phyloP scores from a whole-genome alignment of 2,888 invertebrate genomes.

The Chelonus formosanus region DNA sequence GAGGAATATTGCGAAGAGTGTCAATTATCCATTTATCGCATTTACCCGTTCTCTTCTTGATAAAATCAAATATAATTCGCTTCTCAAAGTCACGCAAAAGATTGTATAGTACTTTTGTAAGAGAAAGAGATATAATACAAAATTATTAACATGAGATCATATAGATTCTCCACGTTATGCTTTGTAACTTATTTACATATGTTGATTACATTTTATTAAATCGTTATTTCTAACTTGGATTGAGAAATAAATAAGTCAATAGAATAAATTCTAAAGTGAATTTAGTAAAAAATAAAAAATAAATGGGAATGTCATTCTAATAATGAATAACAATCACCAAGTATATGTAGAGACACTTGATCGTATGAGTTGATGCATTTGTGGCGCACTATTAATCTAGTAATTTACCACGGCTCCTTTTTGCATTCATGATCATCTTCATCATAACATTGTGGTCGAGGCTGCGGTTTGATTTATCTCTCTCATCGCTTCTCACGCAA shows the following conservation, averaged over 20 bases:
- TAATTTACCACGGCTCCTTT: slow-evolving; percentile 46
- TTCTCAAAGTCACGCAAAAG: slow-evolving; percentile 12
- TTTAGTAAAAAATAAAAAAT: too few species aligned
- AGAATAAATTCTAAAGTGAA: too few species aligned
- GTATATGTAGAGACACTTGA: not conserved
- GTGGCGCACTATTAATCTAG: slow-evolving; percentile 58
- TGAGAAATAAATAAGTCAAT: too few species aligned
- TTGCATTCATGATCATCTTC: slow-evolving; percentile 53
- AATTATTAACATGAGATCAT: slow-evolving; percentile 1
- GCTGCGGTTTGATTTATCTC: slow-evolving; percentile 63
- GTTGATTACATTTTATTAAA: slow-evolving; percentile 7
- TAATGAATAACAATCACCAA: too few species aligned
- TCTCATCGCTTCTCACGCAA: slow-evolving; percentile 61
- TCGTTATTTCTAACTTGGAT: not conserved
- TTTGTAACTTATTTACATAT: not conserved
- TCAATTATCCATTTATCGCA: slow-evolving; percentile 32
- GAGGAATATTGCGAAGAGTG: slow-evolving; percentile 12
- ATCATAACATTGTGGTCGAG: slow-evolving; percentile 42
- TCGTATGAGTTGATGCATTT: slow-evolving; percentile 33
- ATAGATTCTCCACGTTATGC: slow-evolving; percentile 8
- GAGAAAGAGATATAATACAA: slow-evolving; percentile 7
- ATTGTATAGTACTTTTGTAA: not conserved
- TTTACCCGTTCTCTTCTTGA: slow-evolving; percentile 28
- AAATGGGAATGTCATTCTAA: too few species aligned
- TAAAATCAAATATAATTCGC: slow-evolving; percentile 20